Conservation (phyloP, 1,140 invertebrate genomes). For the Hydropsyche tenuis region DNA sequence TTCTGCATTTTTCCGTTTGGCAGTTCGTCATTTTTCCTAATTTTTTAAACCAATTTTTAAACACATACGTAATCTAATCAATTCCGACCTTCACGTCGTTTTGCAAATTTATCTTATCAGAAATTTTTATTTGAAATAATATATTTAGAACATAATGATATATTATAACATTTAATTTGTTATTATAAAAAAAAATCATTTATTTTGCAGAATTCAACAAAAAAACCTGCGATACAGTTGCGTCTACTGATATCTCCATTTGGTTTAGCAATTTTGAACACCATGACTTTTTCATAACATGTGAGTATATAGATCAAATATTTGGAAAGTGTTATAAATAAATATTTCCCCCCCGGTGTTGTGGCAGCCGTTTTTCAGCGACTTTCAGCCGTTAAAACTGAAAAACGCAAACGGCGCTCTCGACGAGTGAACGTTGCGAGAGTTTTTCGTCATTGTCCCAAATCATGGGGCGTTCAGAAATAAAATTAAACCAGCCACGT, state of each 20-base stretch:
- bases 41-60: no score
- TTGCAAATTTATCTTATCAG: slow-evolving; percentile 10
- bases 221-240: slow-evolving; percentile 10
- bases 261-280: background rate
- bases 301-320: background rate
- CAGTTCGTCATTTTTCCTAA: no score
- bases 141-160: no score
- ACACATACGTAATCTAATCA: slow-evolving; percentile 13
- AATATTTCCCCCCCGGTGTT: no score
- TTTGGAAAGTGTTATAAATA: background rate
- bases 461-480: slow-evolving; percentile 24
- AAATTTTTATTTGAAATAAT: background rate
- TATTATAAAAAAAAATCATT: no score
- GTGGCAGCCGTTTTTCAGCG: no score
- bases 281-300: background rate
- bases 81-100: background rate
- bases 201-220: background rate
- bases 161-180: no score
- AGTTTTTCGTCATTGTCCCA: slow-evolving; percentile 16
- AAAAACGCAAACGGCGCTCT: background rate
- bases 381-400: no score
- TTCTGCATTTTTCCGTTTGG: no score
- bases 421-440: background rate
- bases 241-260: background rate
- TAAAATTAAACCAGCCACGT: slow-evolving; percentile 17